A percentile compares a stretch with the other conserved stretches of the same genome.
These are phyloP conservation scores for Gymnoscopelus braueri DNA, from an alignment of 2,797 vertebrate genomes.

Conservation along the genomic window DNA sequence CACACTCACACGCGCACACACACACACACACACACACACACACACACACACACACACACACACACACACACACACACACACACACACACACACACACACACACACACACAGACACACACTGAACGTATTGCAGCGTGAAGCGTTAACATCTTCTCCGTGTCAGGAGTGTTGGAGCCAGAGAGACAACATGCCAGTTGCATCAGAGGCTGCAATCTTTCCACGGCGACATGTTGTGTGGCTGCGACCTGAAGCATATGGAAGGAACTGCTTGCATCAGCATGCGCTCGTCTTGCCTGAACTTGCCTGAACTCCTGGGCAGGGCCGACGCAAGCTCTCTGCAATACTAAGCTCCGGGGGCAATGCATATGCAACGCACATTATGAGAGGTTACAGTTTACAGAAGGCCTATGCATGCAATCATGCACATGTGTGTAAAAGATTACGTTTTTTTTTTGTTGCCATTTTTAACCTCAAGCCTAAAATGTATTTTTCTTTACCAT, in stretches of 20 bases:
- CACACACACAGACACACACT: too few species aligned
- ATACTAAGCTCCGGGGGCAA: conserved; percentile 17
- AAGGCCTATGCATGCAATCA: too few species aligned
- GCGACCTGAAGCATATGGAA: conserved; percentile 10
- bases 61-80: too few species aligned
- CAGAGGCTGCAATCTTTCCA: conserved; percentile 48
- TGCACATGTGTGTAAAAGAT: too few species aligned
- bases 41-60: too few species aligned
- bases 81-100: too few species aligned
- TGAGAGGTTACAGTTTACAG: too few species aligned
- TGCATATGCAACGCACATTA: neutral
- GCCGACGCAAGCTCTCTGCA: conserved; percentile 35
- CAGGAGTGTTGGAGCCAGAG: conserved; percentile 8
- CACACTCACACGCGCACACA: too few species aligned
- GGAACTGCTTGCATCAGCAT: conserved; percentile 66
- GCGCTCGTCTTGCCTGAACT: conserved; percentile 59
- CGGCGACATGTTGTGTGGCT: conserved; percentile 36
- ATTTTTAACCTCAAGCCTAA: too few species aligned
- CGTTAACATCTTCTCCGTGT: conserved; percentile 9
- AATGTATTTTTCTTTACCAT: too few species aligned
- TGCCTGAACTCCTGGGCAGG: conserved; percentile 9
- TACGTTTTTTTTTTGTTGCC: too few species aligned
- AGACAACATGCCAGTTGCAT: conserved; percentile 56
- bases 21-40: too few species aligned
- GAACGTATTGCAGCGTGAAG: neutral